These are phyloP conservation scores for Tachypleus tridentatus DNA, from an alignment of 1,140 invertebrate species.

Conservation along the genomic window DNA sequence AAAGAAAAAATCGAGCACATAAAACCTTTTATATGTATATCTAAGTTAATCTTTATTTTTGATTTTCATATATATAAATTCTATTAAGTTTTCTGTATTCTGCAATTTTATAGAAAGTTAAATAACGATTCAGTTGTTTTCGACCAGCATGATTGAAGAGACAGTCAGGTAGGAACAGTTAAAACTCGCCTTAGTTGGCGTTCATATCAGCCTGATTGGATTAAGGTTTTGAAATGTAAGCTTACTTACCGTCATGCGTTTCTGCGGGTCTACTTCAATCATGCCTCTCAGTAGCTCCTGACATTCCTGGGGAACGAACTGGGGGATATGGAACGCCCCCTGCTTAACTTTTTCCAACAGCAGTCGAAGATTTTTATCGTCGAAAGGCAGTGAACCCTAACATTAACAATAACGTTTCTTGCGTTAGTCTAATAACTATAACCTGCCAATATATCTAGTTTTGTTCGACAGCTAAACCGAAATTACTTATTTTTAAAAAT, in stretches of 20 bases:
- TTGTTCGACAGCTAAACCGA: no score
- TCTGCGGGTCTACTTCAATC: constrained; percentile 97
- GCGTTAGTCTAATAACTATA: not conserved
- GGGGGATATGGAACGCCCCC: constrained; percentile 96
- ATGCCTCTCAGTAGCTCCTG: constrained; percentile 93
- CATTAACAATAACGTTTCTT: constrained; percentile 3
- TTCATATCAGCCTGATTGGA: not conserved
- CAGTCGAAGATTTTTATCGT: constrained; percentile 96
- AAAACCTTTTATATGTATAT: no score
- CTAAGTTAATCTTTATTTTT: not conserved
- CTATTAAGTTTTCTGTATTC: not conserved
- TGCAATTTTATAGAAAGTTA: not conserved
- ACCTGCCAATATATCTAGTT: no score
- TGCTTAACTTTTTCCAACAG: constrained; percentile 97
- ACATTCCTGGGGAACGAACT: constrained; percentile 97
- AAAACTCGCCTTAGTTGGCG: not conserved
- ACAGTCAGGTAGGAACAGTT: not conserved
- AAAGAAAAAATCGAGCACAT: no score
- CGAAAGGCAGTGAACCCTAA: constrained; percentile 91
- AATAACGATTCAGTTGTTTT: not conserved
- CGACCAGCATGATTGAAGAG: not conserved
- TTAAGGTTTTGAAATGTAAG: no score
- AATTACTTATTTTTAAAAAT: no score
- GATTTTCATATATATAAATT: not conserved
- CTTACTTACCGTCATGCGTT: constrained; percentile 42